Conservation (phyloP, 2,113 vertebrate species). For the Peromyscus maniculatus region DNA sequence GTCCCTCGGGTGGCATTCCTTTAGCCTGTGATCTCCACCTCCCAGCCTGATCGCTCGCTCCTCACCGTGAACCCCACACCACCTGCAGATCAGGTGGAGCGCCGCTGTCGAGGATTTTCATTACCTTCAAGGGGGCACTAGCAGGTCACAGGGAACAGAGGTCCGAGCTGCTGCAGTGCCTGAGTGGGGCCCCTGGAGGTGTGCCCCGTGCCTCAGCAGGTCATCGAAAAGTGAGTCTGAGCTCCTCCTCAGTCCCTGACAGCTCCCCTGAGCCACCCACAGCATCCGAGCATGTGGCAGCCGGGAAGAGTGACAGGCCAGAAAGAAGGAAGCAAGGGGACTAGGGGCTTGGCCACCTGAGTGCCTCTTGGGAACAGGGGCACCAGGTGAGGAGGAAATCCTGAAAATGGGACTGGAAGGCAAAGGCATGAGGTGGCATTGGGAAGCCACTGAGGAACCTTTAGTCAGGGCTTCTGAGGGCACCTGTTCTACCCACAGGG, state of each 20-base stretch:
- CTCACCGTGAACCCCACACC: too few species aligned
- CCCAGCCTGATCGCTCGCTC: not conserved
- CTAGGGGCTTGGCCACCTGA: not conserved
- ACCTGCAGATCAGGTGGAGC: not conserved
- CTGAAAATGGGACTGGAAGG: not conserved
- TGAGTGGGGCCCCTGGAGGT: not conserved
- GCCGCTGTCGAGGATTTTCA: not conserved
- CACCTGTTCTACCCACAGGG: not conserved
- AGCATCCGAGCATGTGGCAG: too few species aligned
- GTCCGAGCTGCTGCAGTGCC: not conserved
- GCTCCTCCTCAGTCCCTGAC: too few species aligned
- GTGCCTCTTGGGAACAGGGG: not conserved
- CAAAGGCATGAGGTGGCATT: not conserved
- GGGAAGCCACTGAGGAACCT: not conserved
- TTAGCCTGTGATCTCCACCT: not conserved
- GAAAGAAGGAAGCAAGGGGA: not conserved
- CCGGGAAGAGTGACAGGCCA: not conserved
- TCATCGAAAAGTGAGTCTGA: not conserved
- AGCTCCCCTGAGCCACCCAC: not conserved
- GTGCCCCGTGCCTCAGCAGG: too few species aligned
- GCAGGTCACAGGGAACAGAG: not conserved
- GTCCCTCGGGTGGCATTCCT: not conserved
- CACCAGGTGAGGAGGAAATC: not conserved
- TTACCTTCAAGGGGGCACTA: not conserved
- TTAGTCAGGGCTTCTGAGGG: not conserved